Base-by-base conservation (phyloP, 2,888 invertebrate genomes). In the Monoplex corrugatus region DNA sequence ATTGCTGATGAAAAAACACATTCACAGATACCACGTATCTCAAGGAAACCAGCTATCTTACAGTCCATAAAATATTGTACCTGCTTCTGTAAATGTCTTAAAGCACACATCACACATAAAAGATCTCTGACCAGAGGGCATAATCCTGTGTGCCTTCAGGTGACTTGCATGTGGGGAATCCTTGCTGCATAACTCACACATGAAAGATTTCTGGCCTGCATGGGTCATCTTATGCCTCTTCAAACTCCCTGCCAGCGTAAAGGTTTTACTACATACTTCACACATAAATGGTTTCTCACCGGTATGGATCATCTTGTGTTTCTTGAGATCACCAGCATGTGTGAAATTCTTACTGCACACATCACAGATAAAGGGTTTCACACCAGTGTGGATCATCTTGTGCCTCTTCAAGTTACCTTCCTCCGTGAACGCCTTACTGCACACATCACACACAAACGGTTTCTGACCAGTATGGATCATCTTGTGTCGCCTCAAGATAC, bases 381-480 rank as follows among this genome's bases (percentile, higher is more conserved):
- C 5, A 32, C 78, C 78, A 5, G 78, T 80, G 40, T 80, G 78
- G 19, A 80, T 80, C 78, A 80, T 40, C 78, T 80, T 80, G 78
- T 80, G 78, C 28, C 43, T 80, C 43, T 80, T 80, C 78, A 80
- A 23, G 78, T 80, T 40, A 10, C 78, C 78, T 8, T 40, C 78
- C 43, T 78, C 40, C 8, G 78, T 80, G 40, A 80, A 80, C 8
- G 78, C 78, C 32, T 80, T 80, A 32, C 28, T 43, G 78, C 78
- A 80, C 13, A 80, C 78, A 23, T 80, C 78, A 43, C 78, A 80
- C 32, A 80, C 43, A 43, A 80, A 80, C 8, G 78, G 78, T 28
- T 80, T 80, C 2, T 43, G 40, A 23, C 78, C 78, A 5, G 40
- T 80, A 32, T 80, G 78, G 40, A 80, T 80, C 43, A 80, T 23